These are phyloP conservation scores for Acrocera orbiculus DNA, from an alignment of 2,888 invertebrate species.

Conservation along the genomic window DNA sequence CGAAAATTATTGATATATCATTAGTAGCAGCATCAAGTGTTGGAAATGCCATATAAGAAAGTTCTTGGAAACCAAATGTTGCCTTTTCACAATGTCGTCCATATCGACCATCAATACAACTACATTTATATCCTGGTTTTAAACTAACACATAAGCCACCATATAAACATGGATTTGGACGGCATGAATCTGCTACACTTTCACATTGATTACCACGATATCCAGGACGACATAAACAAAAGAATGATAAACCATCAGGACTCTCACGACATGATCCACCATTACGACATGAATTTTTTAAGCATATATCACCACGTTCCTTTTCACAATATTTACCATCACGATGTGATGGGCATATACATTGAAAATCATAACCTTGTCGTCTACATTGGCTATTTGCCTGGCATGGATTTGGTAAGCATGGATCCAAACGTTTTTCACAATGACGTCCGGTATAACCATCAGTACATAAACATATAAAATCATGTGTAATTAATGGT, in stretches of 20 bases:
- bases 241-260: conserved; percentile 73
- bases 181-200: conserved; percentile 70
- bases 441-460: conserved; percentile 72
- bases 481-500: conserved; percentile 59
- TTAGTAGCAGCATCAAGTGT: conserved; percentile 75
- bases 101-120: conserved; percentile 74
- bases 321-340: conserved; percentile 73
- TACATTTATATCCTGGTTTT: conserved; percentile 73
- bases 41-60: conserved; percentile 80
- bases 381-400: conserved; percentile 69
- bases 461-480: conserved; percentile 62
- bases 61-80: conserved; percentile 73
- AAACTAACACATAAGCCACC: conserved; percentile 76
- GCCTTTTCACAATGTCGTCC: conserved; percentile 83
- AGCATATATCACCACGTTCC: conserved; percentile 70
- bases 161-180: conserved; percentile 82
- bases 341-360: conserved; percentile 57
- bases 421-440: conserved; percentile 77
- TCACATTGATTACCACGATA: conserved; percentile 86
- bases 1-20: conserved; percentile 77
- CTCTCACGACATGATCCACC: conserved; percentile 83
- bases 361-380: conserved; percentile 68
- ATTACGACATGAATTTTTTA: conserved; percentile 72
- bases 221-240: conserved; percentile 80
- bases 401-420: conserved; percentile 75